These are phyloP conservation scores for Hedya salicella DNA, from an alignment of 2,888 invertebrate species.

Conservation along the genomic window DNA sequence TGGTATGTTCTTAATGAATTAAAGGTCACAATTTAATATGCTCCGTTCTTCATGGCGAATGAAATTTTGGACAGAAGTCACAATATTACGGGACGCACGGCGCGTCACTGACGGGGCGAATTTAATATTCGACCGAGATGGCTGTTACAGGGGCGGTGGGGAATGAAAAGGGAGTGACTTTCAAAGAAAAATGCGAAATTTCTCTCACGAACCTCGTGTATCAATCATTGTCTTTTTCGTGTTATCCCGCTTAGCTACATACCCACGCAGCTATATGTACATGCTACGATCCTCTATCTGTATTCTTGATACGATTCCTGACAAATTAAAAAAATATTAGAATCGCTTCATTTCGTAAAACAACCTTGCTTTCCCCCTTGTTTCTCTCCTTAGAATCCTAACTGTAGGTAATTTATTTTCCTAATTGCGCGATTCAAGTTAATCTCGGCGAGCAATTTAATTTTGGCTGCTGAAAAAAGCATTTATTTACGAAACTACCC, in stretches of 20 bases:
- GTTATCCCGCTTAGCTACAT: slow-evolving; percentile 55
- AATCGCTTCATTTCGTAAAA: slow-evolving; percentile 48
- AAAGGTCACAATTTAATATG: not conserved
- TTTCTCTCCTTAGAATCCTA: slow-evolving; percentile 55
- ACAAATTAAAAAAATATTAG: slow-evolving; percentile 4
- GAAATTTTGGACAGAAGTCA: slow-evolving; percentile 58
- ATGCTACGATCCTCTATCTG: slow-evolving; percentile 55
- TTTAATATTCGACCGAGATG: slow-evolving; percentile 75
- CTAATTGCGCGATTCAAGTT: slow-evolving; percentile 72
- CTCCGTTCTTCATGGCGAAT: not conserved
- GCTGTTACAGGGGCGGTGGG: slow-evolving; percentile 60
- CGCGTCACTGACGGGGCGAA: slow-evolving; percentile 71
- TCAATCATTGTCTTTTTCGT: slow-evolving; percentile 71
- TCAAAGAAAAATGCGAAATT: slow-evolving; percentile 62
- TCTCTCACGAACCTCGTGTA: slow-evolving; percentile 59
- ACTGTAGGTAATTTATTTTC: slow-evolving; percentile 68
- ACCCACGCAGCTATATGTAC: slow-evolving; percentile 25
- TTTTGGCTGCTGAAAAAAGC: slow-evolving; percentile 55
- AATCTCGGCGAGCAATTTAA: slow-evolving; percentile 69
- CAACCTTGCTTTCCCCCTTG: slow-evolving; percentile 50
- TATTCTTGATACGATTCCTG: slow-evolving; percentile 14
- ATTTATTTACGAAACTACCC: slow-evolving; percentile 49
- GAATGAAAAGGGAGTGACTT: slow-evolving; percentile 48
- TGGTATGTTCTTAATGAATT: not conserved
- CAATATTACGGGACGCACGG: slow-evolving; percentile 69